Evolutionary conservation across 2,888 invertebrate species (phyloP), one percentile per base, ranked within the genome.

Genomic region (Blastobasis adustella): DNA sequence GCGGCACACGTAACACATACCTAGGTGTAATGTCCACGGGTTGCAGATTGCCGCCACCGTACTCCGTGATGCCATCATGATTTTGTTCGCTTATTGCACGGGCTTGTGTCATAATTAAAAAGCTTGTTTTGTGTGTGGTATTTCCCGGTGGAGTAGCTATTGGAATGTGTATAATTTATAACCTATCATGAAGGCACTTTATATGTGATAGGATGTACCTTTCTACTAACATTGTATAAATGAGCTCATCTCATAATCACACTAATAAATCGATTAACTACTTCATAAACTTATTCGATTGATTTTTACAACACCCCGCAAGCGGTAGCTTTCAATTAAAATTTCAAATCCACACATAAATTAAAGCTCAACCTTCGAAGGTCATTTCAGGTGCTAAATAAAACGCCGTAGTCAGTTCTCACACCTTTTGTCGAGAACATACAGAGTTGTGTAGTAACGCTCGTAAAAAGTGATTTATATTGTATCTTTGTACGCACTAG

Each of bases 401-500:
- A 38, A 39, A 4, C 10, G 37, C 37, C 37, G 36, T 37, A n/a
- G 37, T 37, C 10, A 37, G 46, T 9, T 46, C 47, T 38, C 40
- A 50, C n/a, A 10, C 23, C 40, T 43, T 23, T 36, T 43, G 42
- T 56, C 53, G 50, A 55, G 59, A 60, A 54, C 58, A 54, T 60
- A 63, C 60, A 62, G 63, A 51, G 62, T 5, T 42, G 8, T 61
- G 61, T 61, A 23, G 60, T 65, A 62, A 56, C 62, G 61, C 71
- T 75, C 71, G 65, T 76, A 76, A 76, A 74, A 72, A 72, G 67
- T 73, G 69, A 77, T 77, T 77, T 77, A 79, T 73, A 51, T 66
- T 67, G 63, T 63, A 67, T 63, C 71, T 70, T 75, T 71, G 68
- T 70, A 73, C 67, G 65, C 69, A 69, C 58, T 59, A 54, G 60